phyloP scores from a whole-genome alignment of 2,797 vertebrate genomes.

The Ctenopoma kingsleyae region DNA sequence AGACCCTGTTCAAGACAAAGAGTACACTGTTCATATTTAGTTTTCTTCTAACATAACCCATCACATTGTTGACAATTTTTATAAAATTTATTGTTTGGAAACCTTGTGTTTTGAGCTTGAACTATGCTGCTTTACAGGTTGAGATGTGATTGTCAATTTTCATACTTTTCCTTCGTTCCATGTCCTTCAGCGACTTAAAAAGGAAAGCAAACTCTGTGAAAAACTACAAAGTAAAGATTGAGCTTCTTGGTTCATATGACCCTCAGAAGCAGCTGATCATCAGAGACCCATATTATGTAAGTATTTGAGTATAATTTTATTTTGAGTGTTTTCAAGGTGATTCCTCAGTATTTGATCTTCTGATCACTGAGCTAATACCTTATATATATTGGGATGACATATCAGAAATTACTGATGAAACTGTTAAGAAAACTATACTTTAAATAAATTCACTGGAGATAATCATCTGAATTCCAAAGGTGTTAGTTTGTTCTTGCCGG shows the following conservation, averaged over 20 bases:
- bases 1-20: constrained; percentile 27
- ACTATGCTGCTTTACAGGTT: constrained; percentile 7
- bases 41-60: constrained; percentile 1
- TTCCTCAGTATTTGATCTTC: background rate
- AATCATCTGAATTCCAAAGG: too few species aligned
- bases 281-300: constrained; percentile 96
- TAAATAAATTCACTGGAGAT: too few species aligned
- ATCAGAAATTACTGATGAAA: background rate
- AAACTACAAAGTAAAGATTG: constrained; percentile 89
- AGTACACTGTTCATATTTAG: constrained; percentile 6
- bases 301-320: constrained; percentile 67
- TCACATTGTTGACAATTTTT: background rate
- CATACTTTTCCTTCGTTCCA: background rate
- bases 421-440: too few species aligned
- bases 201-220: constrained; percentile 89
- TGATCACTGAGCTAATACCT: background rate
- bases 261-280: constrained; percentile 94
- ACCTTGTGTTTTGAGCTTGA: background rate
- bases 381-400: background rate
- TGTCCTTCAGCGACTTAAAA: constrained; percentile 89
- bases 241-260: constrained; percentile 95
- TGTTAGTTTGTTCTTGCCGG: too few species aligned
- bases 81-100: constrained; percentile 24
- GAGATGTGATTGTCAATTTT: background rate
- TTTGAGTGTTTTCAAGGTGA: constrained; percentile 1